Evolutionary conservation across 2,888 invertebrate genomes (phyloP).

Genomic region (Germaria angustata): DNA sequence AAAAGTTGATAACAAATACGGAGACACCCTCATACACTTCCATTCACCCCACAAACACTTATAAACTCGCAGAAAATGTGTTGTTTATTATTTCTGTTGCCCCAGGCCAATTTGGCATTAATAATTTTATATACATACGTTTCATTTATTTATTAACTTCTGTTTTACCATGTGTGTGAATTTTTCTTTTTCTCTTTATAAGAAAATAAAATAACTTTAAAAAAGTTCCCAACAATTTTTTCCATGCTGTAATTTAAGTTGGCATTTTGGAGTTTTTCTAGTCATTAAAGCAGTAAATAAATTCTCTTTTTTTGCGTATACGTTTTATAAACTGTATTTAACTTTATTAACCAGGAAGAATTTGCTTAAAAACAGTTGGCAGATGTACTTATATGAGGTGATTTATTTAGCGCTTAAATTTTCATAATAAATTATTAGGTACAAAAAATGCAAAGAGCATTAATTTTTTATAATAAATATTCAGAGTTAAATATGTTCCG

Average conservation of each 20-base stretch:
- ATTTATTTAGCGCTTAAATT: background rate
- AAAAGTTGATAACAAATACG: too few relatives aligned
- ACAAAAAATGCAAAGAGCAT: background rate
- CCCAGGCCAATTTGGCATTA: conserved; percentile 47
- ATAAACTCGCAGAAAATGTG: conserved; percentile 1
- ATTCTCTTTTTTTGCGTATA: background rate
- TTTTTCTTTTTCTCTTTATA: background rate
- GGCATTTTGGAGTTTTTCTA: conserved; percentile 21
- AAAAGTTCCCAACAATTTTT: conserved; percentile 37
- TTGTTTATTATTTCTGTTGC: conserved; percentile 58
- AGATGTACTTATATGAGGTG: background rate
- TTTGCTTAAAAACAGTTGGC: conserved; percentile 15
- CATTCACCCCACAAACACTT: background rate
- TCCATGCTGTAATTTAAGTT: conserved; percentile 42
- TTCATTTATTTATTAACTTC: conserved; percentile 40
- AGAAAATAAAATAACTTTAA: conserved; percentile 16
- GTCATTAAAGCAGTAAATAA: conserved; percentile 40
- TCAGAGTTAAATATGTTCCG: too few relatives aligned
- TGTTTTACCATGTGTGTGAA: conserved; percentile 1
- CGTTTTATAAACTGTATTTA: conserved; percentile 25
- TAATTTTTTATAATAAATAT: too few relatives aligned
- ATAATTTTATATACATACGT: conserved; percentile 31
- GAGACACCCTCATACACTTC: background rate
- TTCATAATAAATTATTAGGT: background rate
- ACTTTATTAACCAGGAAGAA: conserved; percentile 51